Percentiles rank a stretch among this genome's conserved stretches.
Evolutionary conservation across 2,113 vertebrate genomes (phyloP).

Genomic region (Prolemur simus): DNA sequence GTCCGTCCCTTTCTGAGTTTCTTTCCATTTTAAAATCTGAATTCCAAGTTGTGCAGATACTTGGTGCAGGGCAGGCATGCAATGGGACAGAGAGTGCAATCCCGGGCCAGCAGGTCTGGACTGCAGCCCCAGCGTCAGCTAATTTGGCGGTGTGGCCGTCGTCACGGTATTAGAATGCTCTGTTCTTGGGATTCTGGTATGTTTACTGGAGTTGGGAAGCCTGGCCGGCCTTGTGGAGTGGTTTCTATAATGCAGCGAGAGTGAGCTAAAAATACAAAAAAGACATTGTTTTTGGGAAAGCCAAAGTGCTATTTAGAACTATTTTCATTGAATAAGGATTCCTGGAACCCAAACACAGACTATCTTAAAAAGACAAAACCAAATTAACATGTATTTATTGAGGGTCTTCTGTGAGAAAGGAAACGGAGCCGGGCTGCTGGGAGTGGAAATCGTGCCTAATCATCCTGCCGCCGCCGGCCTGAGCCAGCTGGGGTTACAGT

Average conservation of each 20-base stretch:
- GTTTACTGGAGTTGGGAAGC: background rate
- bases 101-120: too few relatives aligned
- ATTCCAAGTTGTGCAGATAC: background rate
- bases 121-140: background rate
- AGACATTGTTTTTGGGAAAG: background rate
- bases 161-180: background rate
- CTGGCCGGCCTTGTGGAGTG: background rate
- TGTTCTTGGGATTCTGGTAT: background rate
- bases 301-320: background rate
- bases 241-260: background rate
- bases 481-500: background rate
- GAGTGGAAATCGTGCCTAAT: fast-evolving
- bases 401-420: background rate
- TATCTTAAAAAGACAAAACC: background rate
- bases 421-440: background rate
- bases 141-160: background rate
- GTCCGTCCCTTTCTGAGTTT: background rate
- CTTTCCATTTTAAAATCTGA: background rate
- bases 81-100: background rate
- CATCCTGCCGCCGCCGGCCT: fast-evolving
- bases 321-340: slow-evolving; percentile 8
- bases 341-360: background rate
- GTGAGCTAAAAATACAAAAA: background rate
- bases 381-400: background rate
- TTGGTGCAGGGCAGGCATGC: background rate